Conservation (phyloP, 2,797 vertebrate genomes). For the Cynopterus sphinx region DNA sequence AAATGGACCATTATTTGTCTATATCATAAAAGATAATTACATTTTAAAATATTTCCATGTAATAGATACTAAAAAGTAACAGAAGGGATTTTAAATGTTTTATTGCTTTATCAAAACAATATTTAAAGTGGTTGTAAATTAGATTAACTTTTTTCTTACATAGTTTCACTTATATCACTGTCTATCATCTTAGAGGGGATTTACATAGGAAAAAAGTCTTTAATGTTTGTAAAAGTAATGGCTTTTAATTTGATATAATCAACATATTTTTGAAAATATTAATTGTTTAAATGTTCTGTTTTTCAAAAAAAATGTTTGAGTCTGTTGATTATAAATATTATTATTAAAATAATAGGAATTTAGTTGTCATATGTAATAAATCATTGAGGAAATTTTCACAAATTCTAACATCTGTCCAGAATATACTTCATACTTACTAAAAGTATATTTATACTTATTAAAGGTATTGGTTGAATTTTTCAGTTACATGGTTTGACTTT, state of each 20-base stretch:
- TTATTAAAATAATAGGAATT: constrained; percentile 23
- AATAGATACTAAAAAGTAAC: constrained; percentile 6
- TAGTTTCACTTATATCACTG: constrained; percentile 3
- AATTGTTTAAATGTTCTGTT: background rate
- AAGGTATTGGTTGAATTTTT: constrained; percentile 44
- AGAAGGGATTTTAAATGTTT: constrained; percentile 7
- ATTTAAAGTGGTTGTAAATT: constrained; percentile 3
- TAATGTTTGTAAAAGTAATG: background rate
- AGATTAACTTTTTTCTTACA: background rate
- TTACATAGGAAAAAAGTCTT: background rate
- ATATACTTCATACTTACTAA: constrained; percentile 59
- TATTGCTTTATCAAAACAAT: background rate
- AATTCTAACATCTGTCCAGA: constrained; percentile 39
- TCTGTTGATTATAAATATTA: constrained; percentile 27
- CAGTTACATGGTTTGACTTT: background rate
- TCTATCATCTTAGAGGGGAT: background rate
- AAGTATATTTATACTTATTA: constrained; percentile 64
- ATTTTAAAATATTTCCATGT: constrained; percentile 25
- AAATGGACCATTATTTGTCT: background rate
- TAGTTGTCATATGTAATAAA: constrained; percentile 20
- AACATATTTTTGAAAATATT: constrained; percentile 38
- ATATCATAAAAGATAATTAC: background rate
- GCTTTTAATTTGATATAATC: constrained; percentile 41
- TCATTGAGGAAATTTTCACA: background rate
- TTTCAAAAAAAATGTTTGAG: constrained; percentile 37